Evolutionary conservation across 2,888 invertebrate genomes (phyloP).

Genomic region (Myathropa florea): DNA sequence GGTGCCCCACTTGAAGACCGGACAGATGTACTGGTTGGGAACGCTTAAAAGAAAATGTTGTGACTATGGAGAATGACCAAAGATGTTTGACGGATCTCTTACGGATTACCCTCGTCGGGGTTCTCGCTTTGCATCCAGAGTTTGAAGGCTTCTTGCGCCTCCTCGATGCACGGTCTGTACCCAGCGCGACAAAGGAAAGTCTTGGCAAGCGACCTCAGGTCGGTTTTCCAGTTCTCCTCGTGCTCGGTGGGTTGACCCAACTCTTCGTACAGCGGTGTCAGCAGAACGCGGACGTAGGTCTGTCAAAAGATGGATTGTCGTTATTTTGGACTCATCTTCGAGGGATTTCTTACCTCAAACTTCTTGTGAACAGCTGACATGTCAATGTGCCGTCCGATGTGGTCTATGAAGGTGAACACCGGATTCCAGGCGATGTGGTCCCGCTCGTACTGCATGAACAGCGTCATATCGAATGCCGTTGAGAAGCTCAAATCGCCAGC

Average conservation of each 20-base stretch:
- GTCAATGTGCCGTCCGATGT: conserved; percentile 88
- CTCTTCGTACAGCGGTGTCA: conserved; percentile 88
- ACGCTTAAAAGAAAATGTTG: conserved; percentile 82
- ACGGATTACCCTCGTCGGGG: conserved; percentile 91
- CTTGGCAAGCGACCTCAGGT: conserved; percentile 86
- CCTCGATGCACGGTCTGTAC: conserved; percentile 88
- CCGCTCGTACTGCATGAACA: conserved; percentile 87
- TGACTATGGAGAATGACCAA: not conserved
- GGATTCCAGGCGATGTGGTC: conserved; percentile 91
- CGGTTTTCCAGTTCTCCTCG: conserved; percentile 86
- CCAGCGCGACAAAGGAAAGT: conserved; percentile 89
- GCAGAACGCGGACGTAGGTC: conserved; percentile 86
- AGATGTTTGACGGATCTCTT: conserved; percentile 76
- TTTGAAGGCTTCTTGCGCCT: conserved; percentile 87
- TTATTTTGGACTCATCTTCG: not conserved
- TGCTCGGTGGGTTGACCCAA: conserved; percentile 82
- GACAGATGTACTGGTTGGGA: conserved; percentile 88
- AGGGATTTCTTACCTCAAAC: conserved; percentile 84
- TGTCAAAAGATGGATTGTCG: conserved; percentile 76
- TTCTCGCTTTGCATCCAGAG: conserved; percentile 88
- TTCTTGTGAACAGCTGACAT: conserved; percentile 85
- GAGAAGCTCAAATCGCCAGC: conserved; percentile 89
- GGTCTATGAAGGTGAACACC: conserved; percentile 91
- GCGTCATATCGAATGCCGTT: conserved; percentile 89
- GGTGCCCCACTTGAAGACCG: conserved; percentile 91